Evolutionary conservation across 2,797 vertebrate genomes (phyloP).

Genomic region (Coluber constrictor): DNA sequence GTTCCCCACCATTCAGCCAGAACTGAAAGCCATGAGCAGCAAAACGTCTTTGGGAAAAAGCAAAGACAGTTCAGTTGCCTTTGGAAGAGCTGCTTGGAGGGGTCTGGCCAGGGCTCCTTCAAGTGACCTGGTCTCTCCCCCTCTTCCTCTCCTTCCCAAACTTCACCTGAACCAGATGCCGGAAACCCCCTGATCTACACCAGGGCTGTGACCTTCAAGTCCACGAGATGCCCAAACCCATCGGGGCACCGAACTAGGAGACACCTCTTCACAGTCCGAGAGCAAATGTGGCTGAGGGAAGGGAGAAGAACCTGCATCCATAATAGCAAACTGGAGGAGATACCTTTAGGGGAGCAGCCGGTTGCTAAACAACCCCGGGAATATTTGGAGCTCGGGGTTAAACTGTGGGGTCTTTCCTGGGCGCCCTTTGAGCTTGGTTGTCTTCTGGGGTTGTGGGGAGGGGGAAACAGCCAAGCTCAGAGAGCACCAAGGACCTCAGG

Average conservation of each 20-base stretch:
- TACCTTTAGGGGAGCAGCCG: too few species aligned
- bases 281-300: too few species aligned
- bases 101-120: not conserved
- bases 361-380: not conserved
- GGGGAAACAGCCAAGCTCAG: too few species aligned
- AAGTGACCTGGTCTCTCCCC: not conserved
- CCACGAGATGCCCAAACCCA: too few species aligned
- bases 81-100: not conserved
- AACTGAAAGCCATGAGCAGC: not conserved
- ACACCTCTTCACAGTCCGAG: not conserved
- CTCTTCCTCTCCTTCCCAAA: not conserved
- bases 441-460: not conserved
- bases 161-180: not conserved
- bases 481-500: not conserved
- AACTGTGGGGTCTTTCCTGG: too few species aligned
- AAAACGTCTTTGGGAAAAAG: too few species aligned
- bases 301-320: not conserved
- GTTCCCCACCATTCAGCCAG: not conserved
- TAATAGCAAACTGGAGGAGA: too few species aligned
- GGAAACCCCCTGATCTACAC: not conserved
- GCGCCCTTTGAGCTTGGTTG: not conserved
- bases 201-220: not conserved
- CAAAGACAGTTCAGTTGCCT: too few species aligned
- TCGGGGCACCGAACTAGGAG: not conserved
- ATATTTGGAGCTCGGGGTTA: not conserved